These are phyloP conservation scores for Drosophila falleni DNA, from an alignment of 2,888 invertebrate genomes.

Conservation along the genomic window DNA sequence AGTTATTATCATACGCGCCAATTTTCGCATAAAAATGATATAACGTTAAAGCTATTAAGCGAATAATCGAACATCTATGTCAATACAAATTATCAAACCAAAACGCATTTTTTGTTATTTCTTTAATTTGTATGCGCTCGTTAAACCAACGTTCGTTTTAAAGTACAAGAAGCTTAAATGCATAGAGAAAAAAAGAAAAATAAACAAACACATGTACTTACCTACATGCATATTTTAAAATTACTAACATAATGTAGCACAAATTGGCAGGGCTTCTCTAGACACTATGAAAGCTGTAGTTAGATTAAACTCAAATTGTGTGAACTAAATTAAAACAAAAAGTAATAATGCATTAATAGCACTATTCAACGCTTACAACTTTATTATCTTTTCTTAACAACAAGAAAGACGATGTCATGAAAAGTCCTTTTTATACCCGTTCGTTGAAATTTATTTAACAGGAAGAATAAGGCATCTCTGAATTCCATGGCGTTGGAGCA, in stretches of 20 bases:
- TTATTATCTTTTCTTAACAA: constrained; percentile 3
- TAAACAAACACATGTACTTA: constrained; percentile 9
- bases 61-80: constrained; percentile 11
- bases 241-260: background rate
- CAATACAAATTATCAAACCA: constrained; percentile 5
- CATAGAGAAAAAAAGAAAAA: background rate
- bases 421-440: background rate
- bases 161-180: constrained; percentile 17
- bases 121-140: constrained; percentile 14
- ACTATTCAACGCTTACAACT: constrained; percentile 2
- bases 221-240: constrained; percentile 6
- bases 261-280: constrained; percentile 8
- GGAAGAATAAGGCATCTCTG: no score
- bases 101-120: constrained; percentile 2
- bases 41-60: constrained; percentile 22
- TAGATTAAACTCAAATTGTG: constrained; percentile 37
- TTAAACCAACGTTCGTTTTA: constrained; percentile 21
- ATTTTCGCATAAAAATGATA: constrained; percentile 35
- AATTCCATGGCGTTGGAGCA: no score
- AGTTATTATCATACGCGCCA: constrained; percentile 41
- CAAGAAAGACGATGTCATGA: background rate
- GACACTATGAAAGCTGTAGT: constrained; percentile 32
- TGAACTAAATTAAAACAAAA: constrained; percentile 5
- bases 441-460: no score
- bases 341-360: constrained; percentile 12